Conservation (phyloP, 2,888 invertebrate genomes). For the Pollenia amentaria region DNA sequence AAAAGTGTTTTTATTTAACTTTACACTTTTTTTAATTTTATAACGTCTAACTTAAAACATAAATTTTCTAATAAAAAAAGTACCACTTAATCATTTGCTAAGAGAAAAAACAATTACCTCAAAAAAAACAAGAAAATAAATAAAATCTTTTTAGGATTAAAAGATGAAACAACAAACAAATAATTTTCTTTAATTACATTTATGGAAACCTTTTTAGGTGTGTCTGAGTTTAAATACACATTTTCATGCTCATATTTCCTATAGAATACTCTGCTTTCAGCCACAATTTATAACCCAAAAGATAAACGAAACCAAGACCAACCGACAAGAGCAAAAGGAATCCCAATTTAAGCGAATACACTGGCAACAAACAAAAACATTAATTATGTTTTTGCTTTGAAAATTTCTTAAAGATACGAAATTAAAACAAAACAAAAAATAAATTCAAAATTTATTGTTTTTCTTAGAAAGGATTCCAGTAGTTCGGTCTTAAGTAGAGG, state of each 20-base stretch:
- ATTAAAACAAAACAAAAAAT: not conserved
- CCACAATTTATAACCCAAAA: conserved; percentile 33
- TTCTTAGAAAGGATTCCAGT: not conserved
- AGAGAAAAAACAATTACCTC: not conserved
- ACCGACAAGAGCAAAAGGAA: not conserved
- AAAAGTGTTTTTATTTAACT: not conserved
- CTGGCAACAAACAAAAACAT: conserved; percentile 28
- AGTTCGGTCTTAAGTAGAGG: not conserved
- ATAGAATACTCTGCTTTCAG: not conserved
- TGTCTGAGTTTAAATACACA: not conserved
- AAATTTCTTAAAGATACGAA: conserved; percentile 16
- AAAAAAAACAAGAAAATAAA: not conserved
- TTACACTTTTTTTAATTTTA: not conserved
- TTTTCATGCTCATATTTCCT: not conserved
- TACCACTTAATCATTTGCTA: conserved; percentile 9
- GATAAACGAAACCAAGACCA: conserved; percentile 30
- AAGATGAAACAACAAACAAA: conserved; percentile 24
- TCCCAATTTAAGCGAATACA: not conserved
- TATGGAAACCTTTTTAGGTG: conserved; percentile 8
- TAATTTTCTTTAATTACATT: conserved; percentile 42
- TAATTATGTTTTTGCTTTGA: conserved; percentile 36
- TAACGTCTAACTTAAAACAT: not conserved
- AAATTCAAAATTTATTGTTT: not conserved
- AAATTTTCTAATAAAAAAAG: not conserved
- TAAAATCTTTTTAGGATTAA: conserved; percentile 10